phyloP scores from a whole-genome alignment of 2,888 invertebrate genomes.

The Maniola hyperantus region DNA sequence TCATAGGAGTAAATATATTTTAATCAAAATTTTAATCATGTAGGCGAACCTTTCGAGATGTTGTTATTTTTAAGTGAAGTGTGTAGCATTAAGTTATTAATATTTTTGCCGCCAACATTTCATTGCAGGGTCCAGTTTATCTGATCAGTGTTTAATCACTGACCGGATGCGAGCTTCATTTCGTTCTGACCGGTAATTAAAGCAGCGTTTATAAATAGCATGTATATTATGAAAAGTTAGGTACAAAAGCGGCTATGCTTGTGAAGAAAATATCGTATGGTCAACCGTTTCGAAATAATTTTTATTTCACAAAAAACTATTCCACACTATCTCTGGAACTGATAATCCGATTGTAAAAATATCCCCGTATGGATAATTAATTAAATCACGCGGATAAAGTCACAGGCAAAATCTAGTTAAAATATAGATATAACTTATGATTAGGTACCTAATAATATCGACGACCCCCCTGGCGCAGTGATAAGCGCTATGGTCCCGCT shows the following conservation, averaged over 20 bases:
- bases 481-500: too few relatives aligned
- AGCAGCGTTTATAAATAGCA: constrained; percentile 21
- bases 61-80: background rate
- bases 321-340: too few relatives aligned
- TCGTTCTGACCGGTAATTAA: constrained; percentile 33
- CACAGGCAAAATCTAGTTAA: too few relatives aligned
- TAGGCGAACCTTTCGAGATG: background rate
- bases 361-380: too few relatives aligned
- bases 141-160: constrained; percentile 36
- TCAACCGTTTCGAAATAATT: background rate
- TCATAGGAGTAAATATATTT: background rate
- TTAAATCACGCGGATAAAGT: too few relatives aligned
- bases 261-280: background rate
- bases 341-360: too few relatives aligned
- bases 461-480: too few relatives aligned
- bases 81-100: background rate
- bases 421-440: too few relatives aligned
- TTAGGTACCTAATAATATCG: too few relatives aligned
- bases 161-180: constrained; percentile 35
- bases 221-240: background rate
- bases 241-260: background rate
- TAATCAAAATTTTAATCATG: constrained; percentile 3
- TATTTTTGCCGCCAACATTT: constrained; percentile 28
- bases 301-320: too few relatives aligned
- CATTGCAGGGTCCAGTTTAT: constrained; percentile 32